Base-by-base conservation (phyloP, 2,888 invertebrate genomes). In the Xestia sexstrigata region DNA sequence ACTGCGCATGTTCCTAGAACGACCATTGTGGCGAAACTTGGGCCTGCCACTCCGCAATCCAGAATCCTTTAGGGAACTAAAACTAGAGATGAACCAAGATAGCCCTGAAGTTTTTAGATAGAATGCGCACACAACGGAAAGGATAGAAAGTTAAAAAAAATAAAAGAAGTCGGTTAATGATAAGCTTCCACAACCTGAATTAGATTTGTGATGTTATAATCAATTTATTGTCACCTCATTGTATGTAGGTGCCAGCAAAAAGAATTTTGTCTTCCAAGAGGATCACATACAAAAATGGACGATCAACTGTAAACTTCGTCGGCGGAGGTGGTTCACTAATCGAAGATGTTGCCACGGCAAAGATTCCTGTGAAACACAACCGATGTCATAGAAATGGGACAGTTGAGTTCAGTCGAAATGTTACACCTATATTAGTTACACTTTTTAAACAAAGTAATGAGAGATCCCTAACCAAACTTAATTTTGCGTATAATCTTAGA, bases 211-310 rank as follows among this genome's bases (percentile, higher is more conserved):
- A 62, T 15, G 30, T n/a, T 20, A 15, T 42, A 42, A 47, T 49
- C n/a, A 30, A 83, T 42, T 65, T 65, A 71, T 45, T 39, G 26
- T 81, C 45, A 78, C 67, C 60, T 83, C 39, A 79, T 15, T 79
- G 42, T 35, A 83, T 79, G 68, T 76, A 87, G 35, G 80, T 88
- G 58, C 90, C 90, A 58, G 81, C 76, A 76, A 90, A 90, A 15
- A 90, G 66, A n/a, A 81, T 67, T 73, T 85, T 88, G 65, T 89
- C 90, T 68, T 86, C 65, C 26, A 75, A 69, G 11, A 90, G 70
- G 35, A 90, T 88, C 15, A 79, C 11, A 45, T 86, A 88, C 35
- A 89, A 70, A 70, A 88, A 87, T 39, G 89, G 90, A 26, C 68
- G 89, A 71, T 90, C 88, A 42, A 83, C 87, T 30, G 60, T 81